These are phyloP conservation scores for Mandrillus leucophaeus DNA, from an alignment of 2,113 vertebrate genomes.

Conservation along the genomic window DNA sequence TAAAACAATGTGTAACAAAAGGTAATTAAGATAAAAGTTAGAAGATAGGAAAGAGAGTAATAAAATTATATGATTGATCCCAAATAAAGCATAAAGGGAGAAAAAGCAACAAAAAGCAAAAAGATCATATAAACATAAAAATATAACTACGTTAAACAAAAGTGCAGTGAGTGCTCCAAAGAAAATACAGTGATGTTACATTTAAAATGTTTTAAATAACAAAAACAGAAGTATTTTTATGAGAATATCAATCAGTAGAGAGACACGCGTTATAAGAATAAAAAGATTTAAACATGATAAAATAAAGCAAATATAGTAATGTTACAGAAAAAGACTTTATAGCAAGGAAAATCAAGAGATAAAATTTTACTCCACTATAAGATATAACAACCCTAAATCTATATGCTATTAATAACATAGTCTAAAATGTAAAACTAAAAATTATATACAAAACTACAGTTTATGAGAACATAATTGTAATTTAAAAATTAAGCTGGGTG, in stretches of 20 bases:
- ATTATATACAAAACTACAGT: background rate
- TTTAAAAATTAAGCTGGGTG: background rate
- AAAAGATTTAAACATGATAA: background rate
- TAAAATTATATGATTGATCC: background rate
- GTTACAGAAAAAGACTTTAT: background rate
- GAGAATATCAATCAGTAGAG: background rate
- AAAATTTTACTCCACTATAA: background rate
- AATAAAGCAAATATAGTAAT: background rate
- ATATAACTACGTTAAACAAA: background rate
- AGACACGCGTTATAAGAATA: background rate
- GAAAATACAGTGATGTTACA: background rate
- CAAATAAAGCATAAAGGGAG: background rate
- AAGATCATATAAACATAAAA: background rate
- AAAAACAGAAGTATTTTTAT: background rate
- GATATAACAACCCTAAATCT: background rate
- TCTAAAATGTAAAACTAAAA: background rate
- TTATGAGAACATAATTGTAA: background rate
- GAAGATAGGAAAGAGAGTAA: background rate
- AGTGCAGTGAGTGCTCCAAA: background rate
- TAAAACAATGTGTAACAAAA: background rate
- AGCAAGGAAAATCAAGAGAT: background rate
- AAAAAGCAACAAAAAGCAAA: background rate
- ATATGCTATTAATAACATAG: background rate
- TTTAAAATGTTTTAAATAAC: background rate
- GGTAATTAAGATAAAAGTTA: background rate